Conservation (phyloP, 2,113 vertebrate genomes). For the Lutjanus erythropterus region DNA sequence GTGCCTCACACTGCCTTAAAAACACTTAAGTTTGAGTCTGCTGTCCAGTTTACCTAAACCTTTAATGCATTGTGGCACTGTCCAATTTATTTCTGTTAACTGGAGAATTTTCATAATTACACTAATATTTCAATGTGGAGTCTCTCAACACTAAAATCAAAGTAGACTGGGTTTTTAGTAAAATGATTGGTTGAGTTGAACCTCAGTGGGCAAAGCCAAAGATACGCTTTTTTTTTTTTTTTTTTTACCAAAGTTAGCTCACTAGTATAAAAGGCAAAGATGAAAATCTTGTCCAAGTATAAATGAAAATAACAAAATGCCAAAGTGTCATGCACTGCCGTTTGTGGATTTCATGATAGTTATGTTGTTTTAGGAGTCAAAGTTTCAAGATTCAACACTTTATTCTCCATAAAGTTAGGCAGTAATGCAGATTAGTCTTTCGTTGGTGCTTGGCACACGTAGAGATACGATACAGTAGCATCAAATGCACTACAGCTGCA, state of each 20-base stretch:
- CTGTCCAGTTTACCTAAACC: not conserved
- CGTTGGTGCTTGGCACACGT: too few species aligned
- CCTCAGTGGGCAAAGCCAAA: not conserved
- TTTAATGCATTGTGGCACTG: not conserved
- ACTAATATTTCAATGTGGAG: not conserved
- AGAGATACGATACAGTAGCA: too few species aligned
- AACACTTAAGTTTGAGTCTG: constrained; percentile 2
- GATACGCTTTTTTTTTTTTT: not conserved
- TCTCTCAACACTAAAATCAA: not conserved
- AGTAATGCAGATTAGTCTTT: too few species aligned
- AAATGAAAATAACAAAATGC: not conserved
- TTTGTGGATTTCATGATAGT: not conserved
- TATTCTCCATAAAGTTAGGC: too few species aligned
- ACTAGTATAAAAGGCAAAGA: not conserved
- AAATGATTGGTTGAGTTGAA: constrained; percentile 3
- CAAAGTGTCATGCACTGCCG: constrained; percentile 1
- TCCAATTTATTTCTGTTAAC: not conserved
- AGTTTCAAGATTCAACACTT: too few species aligned
- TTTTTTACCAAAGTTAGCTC: not conserved
- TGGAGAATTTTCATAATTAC: not conserved
- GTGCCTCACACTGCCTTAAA: constrained; percentile 23
- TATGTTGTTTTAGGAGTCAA: not conserved
- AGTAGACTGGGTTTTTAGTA: not conserved
- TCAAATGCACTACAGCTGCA: too few species aligned
- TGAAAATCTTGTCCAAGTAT: not conserved